Percentiles rank a stretch among this genome's conserved stretches.
These are phyloP conservation scores for Chloromyia formosa DNA, from an alignment of 2,888 invertebrate species.

Conservation along the genomic window DNA sequence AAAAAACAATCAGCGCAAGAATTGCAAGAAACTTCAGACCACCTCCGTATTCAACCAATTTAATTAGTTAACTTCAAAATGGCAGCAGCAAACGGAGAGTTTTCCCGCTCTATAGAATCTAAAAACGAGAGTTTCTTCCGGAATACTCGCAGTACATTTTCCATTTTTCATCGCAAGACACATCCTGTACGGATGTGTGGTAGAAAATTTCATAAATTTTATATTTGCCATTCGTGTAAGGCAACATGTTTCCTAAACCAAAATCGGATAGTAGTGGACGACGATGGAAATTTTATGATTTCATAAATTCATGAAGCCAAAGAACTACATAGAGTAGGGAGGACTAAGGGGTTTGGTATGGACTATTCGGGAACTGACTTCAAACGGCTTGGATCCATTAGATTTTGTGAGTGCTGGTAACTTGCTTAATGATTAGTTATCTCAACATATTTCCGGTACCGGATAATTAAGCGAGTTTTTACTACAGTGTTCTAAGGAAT, in stretches of 20 bases:
- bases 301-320: neutral
- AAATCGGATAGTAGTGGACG: neutral
- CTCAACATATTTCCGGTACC: too few species aligned
- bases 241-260: constrained; percentile 23
- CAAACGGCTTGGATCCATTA: too few species aligned
- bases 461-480: too few species aligned
- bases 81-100: neutral
- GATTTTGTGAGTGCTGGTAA: too few species aligned
- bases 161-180: constrained; percentile 32
- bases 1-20: too few species aligned
- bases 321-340: too few species aligned
- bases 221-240: constrained; percentile 16
- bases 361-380: too few species aligned
- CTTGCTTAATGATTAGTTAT: too few species aligned
- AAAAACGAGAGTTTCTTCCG: neutral
- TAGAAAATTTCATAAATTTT: constrained; percentile 37
- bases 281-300: neutral
- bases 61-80: constrained; percentile 8
- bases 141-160: neutral
- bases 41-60: neutral
- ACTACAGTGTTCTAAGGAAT: too few species aligned
- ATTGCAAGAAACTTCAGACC: constrained; percentile 13
- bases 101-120: neutral
- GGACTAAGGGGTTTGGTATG: too few species aligned
- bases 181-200: constrained; percentile 35